phyloP scores from a whole-genome alignment of 2,797 vertebrate species.

The Molossus molossus region DNA sequence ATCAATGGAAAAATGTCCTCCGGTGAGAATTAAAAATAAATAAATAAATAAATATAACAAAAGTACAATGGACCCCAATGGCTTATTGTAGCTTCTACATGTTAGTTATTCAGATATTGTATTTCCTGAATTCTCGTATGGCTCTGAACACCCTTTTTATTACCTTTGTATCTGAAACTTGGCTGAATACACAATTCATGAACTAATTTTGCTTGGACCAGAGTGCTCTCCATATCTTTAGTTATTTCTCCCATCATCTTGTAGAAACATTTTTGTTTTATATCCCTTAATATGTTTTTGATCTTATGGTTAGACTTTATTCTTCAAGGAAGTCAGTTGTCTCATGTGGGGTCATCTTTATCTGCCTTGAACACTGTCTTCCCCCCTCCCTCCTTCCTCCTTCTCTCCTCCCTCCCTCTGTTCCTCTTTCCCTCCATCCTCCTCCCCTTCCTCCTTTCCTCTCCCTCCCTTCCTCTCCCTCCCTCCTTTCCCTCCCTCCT shows the following conservation, averaged over 20 bases:
- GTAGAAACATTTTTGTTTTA: conserved; percentile 54
- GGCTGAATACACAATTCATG: not conserved
- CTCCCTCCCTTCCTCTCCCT: not conserved
- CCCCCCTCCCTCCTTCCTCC: too few species aligned
- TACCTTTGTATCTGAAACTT: not conserved
- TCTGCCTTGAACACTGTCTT: not conserved
- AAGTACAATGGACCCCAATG: not conserved
- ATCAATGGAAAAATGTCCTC: too few species aligned
- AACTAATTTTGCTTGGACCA: conserved; percentile 33
- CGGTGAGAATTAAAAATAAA: too few species aligned
- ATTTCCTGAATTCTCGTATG: not conserved
- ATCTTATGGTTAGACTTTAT: conserved; percentile 1
- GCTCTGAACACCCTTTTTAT: not conserved
- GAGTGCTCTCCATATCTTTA: not conserved
- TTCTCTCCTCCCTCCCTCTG: accelerated
- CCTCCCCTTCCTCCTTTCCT: too few species aligned
- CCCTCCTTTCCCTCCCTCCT: not conserved
- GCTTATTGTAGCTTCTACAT: not conserved
- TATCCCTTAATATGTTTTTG: conserved; percentile 24
- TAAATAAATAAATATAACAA: not conserved
- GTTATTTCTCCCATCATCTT: not conserved
- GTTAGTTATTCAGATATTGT: not conserved
- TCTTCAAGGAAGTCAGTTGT: conserved; percentile 10
- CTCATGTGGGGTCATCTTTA: not conserved
- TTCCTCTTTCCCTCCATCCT: accelerated